phyloP scores from a whole-genome alignment of 2,797 vertebrate genomes.

The Tokudaia muenninki region DNA sequence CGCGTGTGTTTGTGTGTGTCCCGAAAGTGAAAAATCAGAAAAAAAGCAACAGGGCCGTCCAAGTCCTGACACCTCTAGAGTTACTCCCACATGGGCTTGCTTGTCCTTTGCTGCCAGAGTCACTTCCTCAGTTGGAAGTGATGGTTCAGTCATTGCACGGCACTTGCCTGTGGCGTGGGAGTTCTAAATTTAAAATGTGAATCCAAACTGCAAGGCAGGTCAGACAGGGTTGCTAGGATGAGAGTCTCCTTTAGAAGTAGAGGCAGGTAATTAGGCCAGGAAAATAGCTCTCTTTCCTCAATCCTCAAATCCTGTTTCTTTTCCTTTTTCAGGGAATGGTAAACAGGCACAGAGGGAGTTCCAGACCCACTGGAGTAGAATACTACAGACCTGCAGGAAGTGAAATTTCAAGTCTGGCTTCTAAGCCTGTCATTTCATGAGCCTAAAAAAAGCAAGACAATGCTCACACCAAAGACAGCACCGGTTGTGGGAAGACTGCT shows the following conservation, averaged over 20 bases:
- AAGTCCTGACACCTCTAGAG: accelerated
- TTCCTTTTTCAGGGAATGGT: slow-evolving; percentile 59
- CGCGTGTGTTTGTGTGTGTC: not conserved
- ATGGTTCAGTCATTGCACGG: slow-evolving; percentile 42
- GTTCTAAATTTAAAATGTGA: slow-evolving; percentile 75
- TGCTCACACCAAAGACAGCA: slow-evolving; percentile 30
- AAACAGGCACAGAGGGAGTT: slow-evolving; percentile 65
- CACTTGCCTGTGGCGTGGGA: slow-evolving; percentile 41
- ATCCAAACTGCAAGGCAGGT: not conserved
- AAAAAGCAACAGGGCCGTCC: slow-evolving; percentile 11
- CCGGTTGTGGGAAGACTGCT: not conserved
- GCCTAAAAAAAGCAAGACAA: slow-evolving; percentile 31
- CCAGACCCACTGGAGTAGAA: slow-evolving; percentile 59
- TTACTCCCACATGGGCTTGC: slow-evolving; percentile 21
- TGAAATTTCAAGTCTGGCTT: slow-evolving; percentile 59
- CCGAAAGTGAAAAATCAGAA: slow-evolving; percentile 4
- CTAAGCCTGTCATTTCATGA: slow-evolving; percentile 75
- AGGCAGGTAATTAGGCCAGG: slow-evolving; percentile 72
- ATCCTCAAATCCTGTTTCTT: slow-evolving; percentile 47
- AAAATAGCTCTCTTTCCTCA: slow-evolving; percentile 63
- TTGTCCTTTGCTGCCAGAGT: slow-evolving; percentile 1
- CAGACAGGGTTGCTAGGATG: slow-evolving; percentile 55
- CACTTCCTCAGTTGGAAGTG: slow-evolving; percentile 41
- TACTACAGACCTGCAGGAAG: slow-evolving; percentile 70
- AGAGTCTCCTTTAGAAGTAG: slow-evolving; percentile 24